Percentiles rank a stretch among this genome's conserved stretches.
Evolutionary conservation across 2,113 vertebrate species (phyloP).

Genomic region (Cryptoleucopteryx plumbea): DNA sequence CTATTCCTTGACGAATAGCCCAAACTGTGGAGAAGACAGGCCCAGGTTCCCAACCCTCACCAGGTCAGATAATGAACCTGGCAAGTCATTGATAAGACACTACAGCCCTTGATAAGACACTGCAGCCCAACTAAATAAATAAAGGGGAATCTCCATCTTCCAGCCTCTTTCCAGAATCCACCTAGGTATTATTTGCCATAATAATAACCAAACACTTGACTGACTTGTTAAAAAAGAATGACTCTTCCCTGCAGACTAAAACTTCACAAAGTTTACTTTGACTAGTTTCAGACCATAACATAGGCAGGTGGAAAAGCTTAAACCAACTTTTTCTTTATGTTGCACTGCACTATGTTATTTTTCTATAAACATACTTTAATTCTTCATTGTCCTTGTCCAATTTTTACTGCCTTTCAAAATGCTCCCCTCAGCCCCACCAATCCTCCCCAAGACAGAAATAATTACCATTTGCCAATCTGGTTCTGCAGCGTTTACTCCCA

Average conservation of each 20-base stretch:
- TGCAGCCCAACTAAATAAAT: background rate
- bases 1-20: background rate
- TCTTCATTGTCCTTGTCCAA: background rate
- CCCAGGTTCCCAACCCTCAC: background rate
- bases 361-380: background rate
- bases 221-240: background rate
- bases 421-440: background rate
- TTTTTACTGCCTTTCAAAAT: background rate
- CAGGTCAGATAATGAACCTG: accelerated
- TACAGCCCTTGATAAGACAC: background rate
- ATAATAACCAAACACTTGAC: background rate
- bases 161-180: background rate
- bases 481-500: slow-evolving; percentile 81
- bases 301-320: background rate
- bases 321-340: background rate
- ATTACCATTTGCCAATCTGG: slow-evolving; percentile 87
- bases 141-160: background rate
- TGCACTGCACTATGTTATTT: background rate
- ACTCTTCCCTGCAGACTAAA: background rate
- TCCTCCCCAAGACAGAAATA: background rate
- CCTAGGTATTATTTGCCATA: background rate
- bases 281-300: background rate
- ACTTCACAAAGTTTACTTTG: background rate
- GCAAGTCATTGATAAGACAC: background rate
- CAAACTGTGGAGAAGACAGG: background rate